A percentile compares a stretch with the other conserved stretches of the same genome.
Conservation (phyloP, 2,888 invertebrate species). For the Amiota minor region DNA sequence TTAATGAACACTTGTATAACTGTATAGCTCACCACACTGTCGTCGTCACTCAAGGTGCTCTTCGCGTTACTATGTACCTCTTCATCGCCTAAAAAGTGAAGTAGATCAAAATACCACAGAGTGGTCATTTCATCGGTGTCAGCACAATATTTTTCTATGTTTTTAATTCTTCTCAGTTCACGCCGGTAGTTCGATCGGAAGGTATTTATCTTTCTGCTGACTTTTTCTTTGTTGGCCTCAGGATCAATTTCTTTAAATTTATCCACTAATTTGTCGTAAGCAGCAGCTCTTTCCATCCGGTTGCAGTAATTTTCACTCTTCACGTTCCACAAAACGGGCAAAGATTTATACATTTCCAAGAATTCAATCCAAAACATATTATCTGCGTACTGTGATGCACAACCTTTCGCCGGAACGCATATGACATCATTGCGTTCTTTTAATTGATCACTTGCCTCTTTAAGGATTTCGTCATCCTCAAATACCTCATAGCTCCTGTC, state of each 20-base stretch:
- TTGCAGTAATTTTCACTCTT: too few species aligned
- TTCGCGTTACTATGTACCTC: background rate
- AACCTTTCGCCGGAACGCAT: background rate
- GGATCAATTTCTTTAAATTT: too few species aligned
- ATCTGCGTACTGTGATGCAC: background rate
- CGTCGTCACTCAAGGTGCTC: background rate
- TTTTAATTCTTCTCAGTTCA: background rate
- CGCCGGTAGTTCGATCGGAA: background rate
- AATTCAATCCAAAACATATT: background rate
- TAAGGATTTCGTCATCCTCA: background rate
- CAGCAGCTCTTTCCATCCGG: too few species aligned
- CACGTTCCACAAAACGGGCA: too few species aligned
- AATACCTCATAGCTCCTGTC: background rate
- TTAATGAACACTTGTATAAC: background rate
- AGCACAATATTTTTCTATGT: background rate
- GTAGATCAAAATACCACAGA: slow-evolving; percentile 1
- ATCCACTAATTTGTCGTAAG: too few species aligned
- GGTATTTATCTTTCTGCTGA: background rate
- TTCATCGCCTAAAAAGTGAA: background rate
- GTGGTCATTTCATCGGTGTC: background rate
- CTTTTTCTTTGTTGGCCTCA: background rate
- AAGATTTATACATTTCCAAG: background rate
- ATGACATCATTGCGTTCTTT: background rate
- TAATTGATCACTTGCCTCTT: background rate
- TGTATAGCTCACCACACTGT: slow-evolving; percentile 2